These are phyloP conservation scores for Gymnothorax reevesii DNA, from an alignment of 2,797 vertebrate species.

Conservation along the genomic window DNA sequence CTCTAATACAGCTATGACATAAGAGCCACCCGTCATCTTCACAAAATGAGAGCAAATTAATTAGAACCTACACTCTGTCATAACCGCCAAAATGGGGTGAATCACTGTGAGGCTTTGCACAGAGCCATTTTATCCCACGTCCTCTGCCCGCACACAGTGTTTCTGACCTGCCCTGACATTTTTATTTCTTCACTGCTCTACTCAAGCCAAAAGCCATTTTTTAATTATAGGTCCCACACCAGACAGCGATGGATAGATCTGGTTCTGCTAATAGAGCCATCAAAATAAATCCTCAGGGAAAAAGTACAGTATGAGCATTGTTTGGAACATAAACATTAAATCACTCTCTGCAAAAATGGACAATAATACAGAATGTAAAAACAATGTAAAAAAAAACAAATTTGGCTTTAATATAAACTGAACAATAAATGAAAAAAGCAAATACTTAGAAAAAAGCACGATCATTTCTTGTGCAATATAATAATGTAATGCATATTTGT, in stretches of 20 bases:
- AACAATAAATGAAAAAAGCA: neutral
- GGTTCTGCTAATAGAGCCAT: neutral
- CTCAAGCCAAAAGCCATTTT: neutral
- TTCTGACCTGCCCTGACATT: neutral
- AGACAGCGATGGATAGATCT: neutral
- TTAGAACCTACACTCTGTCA: neutral
- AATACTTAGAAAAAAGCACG: neutral
- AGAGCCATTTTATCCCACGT: neutral
- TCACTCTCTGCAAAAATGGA: neutral
- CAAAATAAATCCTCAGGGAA: neutral
- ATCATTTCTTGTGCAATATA: neutral
- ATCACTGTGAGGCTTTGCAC: neutral
- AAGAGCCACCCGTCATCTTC: neutral
- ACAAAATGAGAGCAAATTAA: neutral
- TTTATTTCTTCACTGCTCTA: neutral
- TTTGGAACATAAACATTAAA: neutral
- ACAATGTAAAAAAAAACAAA: neutral
- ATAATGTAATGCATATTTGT: neutral
- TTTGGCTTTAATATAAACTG: neutral
- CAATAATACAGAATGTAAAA: neutral
- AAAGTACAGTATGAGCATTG: neutral
- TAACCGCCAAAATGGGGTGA: neutral
- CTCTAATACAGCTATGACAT: neutral
- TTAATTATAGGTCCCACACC: neutral
- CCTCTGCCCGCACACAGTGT: neutral